Evolutionary conservation across 2,113 vertebrate genomes (phyloP).

Genomic region (Dromaius novaehollandiae): DNA sequence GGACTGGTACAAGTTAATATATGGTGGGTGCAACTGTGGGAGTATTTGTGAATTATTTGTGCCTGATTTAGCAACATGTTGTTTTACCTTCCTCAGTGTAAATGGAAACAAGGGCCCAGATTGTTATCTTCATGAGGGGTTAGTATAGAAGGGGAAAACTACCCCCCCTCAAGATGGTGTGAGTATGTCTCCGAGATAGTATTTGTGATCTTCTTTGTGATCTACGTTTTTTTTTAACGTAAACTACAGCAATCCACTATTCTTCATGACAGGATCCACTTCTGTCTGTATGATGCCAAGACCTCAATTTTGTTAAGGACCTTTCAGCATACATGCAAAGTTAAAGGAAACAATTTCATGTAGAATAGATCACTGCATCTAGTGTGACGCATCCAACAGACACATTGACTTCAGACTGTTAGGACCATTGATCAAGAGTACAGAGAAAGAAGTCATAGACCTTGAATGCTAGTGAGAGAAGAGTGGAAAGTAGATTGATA

Average conservation of each 20-base stretch:
- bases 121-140: not conserved
- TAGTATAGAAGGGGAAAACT: not conserved
- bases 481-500: not conserved
- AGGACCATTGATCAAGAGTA: not conserved
- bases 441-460: not conserved
- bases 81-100: not conserved
- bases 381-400: not conserved
- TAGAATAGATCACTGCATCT: not conserved
- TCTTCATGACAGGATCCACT: not conserved
- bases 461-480: not conserved
- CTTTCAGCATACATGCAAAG: not conserved
- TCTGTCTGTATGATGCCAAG: not conserved
- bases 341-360: not conserved
- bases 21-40: not conserved
- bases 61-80: not conserved
- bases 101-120: not conserved
- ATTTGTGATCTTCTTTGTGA: not conserved
- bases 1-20: not conserved
- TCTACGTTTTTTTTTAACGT: not conserved
- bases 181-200: not conserved
- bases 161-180: fast-evolving
- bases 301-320: not conserved
- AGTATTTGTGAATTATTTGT: not conserved
- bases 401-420: not conserved
- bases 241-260: not conserved